Conservation (phyloP, 1,140 invertebrate species). For the Monochamus saltuarius region DNA sequence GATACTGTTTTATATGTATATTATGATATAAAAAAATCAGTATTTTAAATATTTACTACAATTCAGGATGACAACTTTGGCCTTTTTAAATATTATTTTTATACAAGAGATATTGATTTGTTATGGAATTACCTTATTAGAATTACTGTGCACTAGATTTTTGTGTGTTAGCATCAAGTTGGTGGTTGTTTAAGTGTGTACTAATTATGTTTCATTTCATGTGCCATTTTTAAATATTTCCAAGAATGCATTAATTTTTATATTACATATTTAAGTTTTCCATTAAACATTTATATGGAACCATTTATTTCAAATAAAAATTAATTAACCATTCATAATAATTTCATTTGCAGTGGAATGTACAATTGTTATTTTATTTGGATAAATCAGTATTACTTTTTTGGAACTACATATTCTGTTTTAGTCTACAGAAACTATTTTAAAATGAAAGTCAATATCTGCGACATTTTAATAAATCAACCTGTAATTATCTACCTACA, state of each 20-base stretch:
- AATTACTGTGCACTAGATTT: background rate
- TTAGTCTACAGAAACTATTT: background rate
- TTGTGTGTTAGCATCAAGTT: background rate
- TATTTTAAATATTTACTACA: background rate
- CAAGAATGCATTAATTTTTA: background rate
- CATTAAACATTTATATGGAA: background rate
- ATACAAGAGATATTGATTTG: slow-evolving; percentile 1
- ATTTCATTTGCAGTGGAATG: slow-evolving; percentile 8
- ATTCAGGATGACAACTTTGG: background rate
- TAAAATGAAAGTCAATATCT: background rate
- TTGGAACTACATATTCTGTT: background rate
- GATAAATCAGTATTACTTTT: background rate
- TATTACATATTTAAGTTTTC: background rate
- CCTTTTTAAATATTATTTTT: background rate
- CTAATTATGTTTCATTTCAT: slow-evolving; percentile 1
- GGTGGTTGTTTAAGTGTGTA: background rate
- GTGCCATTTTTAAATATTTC: slow-evolving; percentile 5
- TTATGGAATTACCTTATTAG: slow-evolving; percentile 7
- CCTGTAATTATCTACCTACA: background rate
- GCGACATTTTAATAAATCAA: background rate
- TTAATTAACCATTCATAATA: too few relatives aligned
- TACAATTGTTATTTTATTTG: background rate
- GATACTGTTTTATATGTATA: background rate
- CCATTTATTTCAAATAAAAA: too few relatives aligned
- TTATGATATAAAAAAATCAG: background rate